phyloP scores from a whole-genome alignment of 2,797 vertebrate species.

The Vultur gryphus region DNA sequence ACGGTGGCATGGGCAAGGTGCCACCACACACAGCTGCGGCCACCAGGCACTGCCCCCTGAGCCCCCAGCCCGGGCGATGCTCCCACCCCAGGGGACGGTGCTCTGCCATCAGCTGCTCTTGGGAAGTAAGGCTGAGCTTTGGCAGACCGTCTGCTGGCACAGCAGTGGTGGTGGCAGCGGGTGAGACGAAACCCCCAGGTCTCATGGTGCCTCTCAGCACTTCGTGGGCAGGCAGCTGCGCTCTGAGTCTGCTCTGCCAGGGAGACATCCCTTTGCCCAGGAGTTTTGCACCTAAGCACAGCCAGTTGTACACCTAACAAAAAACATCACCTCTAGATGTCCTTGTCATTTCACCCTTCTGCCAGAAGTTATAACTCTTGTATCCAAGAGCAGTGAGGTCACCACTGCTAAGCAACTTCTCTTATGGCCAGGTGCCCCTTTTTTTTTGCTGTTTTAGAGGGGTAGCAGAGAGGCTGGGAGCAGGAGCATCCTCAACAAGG shows the following conservation, averaged over 20 bases:
- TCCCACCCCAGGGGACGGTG: rapidly evolving
- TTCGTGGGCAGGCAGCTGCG: not conserved
- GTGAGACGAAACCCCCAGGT: not conserved
- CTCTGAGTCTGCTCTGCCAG: not conserved
- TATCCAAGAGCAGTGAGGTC: not conserved
- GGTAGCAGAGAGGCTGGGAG: not conserved
- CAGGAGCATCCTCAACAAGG: not conserved
- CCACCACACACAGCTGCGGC: not conserved
- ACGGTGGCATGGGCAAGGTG: not conserved
- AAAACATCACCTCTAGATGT: not conserved
- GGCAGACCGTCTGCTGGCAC: not conserved
- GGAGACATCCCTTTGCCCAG: not conserved
- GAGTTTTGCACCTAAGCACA: not conserved
- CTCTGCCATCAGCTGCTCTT: not conserved
- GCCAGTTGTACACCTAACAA: not conserved
- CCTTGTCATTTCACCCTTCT: not conserved
- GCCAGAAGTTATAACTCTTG: not conserved
- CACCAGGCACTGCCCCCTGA: not conserved
- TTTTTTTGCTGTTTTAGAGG: not conserved
- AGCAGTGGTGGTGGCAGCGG: rapidly evolving
- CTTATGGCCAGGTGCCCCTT: not conserved
- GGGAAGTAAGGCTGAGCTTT: not conserved
- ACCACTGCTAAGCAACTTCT: not conserved
- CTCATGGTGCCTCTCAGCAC: not conserved
- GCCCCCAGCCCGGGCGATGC: rapidly evolving